Percentiles rank a stretch among this genome's conserved stretches.
phyloP scores from a whole-genome alignment of 2,113 vertebrate genomes.

The Xyrauchen texanus region DNA sequence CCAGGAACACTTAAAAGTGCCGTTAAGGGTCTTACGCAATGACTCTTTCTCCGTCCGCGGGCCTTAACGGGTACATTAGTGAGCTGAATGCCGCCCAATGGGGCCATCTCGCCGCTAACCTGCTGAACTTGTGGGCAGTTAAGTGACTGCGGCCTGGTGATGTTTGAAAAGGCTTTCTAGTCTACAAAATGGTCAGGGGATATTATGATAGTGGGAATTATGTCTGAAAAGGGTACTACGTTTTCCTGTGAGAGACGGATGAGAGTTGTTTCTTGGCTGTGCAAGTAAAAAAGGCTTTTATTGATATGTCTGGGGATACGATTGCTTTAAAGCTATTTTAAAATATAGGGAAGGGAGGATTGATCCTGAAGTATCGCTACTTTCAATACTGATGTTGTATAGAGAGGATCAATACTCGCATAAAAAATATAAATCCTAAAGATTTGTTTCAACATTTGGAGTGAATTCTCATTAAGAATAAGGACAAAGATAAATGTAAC shows the following conservation, averaged over 20 bases:
- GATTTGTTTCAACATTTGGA: no score
- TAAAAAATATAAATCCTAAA: no score
- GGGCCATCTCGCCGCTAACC: slow-evolving; percentile 30
- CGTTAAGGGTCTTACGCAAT: slow-evolving; percentile 42
- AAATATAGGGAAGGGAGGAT: no score
- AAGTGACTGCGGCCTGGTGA: slow-evolving; percentile 3
- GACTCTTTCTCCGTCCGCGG: slow-evolving; percentile 11
- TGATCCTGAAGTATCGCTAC: no score
- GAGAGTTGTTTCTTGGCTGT: slow-evolving; percentile 2
- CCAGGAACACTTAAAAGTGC: slow-evolving; percentile 22
- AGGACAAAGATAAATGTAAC: no score
- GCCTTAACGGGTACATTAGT: slow-evolving; percentile 30
- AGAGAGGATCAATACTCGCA: no score
- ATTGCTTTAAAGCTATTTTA: no score
- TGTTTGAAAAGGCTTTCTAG: slow-evolving; percentile 27
- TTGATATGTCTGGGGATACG: not conserved
- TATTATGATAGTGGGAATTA: slow-evolving; percentile 36
- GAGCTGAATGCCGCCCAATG: slow-evolving; percentile 10
- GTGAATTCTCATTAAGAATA: no score
- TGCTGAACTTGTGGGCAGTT: not conserved
- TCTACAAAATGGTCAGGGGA: not conserved
- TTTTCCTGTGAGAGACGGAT: not conserved
- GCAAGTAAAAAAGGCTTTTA: slow-evolving; percentile 4
- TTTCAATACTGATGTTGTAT: no score
- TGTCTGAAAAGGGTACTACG: not conserved